These are phyloP conservation scores for Psophia crepitans DNA, from an alignment of 2,113 vertebrate genomes.

Conservation along the genomic window DNA sequence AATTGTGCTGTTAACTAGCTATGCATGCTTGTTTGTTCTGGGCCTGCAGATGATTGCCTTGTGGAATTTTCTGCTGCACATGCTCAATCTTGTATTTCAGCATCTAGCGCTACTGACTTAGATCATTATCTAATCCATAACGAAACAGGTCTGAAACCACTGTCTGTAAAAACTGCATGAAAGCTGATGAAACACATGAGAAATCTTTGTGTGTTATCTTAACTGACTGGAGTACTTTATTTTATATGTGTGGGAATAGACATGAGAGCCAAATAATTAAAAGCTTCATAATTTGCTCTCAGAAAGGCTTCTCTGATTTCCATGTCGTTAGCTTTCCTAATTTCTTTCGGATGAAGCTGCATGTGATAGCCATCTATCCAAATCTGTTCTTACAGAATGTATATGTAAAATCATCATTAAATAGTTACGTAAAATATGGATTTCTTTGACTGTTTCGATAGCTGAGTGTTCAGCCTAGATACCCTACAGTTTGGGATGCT, in stretches of 20 bases:
- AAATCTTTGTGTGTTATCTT: background rate
- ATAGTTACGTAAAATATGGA: background rate
- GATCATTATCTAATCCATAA: background rate
- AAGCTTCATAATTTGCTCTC: background rate
- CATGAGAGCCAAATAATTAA: background rate
- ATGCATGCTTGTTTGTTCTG: background rate
- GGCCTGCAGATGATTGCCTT: background rate
- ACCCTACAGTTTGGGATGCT: background rate
- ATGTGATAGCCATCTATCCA: accelerated
- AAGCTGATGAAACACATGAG: background rate
- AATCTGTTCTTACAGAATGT: background rate
- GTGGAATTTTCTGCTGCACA: background rate
- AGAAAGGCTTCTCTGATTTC: background rate
- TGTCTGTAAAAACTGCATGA: background rate
- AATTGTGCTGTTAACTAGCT: background rate
- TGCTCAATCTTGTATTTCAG: background rate
- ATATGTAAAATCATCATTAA: background rate
- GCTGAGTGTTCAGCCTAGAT: background rate
- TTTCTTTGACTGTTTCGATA: background rate
- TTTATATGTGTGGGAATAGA: background rate
- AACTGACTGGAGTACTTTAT: background rate
- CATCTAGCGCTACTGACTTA: background rate
- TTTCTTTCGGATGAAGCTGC: background rate
- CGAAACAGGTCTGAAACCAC: background rate
- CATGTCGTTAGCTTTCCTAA: background rate